A percentile compares a stretch with the other conserved stretches of the same genome.
Evolutionary conservation across 2,888 invertebrate species (phyloP).

Genomic region (Plebejus anna): DNA sequence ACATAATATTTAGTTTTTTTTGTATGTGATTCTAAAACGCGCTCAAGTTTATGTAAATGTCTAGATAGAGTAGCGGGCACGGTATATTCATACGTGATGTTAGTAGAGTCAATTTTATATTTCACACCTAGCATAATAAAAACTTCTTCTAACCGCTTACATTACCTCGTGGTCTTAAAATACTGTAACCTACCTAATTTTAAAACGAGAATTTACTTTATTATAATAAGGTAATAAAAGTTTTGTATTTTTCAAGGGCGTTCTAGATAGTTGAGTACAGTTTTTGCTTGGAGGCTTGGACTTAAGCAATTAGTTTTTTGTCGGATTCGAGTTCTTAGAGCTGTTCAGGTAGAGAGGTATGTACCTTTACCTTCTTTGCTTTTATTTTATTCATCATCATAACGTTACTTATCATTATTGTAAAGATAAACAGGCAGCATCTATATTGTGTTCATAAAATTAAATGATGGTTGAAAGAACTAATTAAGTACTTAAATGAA

Average conservation of each 20-base stretch:
- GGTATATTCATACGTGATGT: not conserved
- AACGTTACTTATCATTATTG: not conserved
- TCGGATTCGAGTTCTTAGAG: not conserved
- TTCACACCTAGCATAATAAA: slow-evolving; percentile 2
- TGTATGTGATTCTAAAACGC: not conserved
- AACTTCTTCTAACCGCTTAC: not conserved
- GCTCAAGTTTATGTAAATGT: not conserved
- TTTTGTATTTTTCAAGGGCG: slow-evolving; percentile 6
- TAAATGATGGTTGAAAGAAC: not conserved
- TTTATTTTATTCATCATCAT: slow-evolving; percentile 1
- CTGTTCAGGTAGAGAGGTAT: slow-evolving; percentile 1
- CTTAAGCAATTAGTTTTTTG: slow-evolving; percentile 5
- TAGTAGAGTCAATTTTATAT: not conserved
- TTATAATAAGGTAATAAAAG: slow-evolving; percentile 8
- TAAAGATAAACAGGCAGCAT: too few relatives aligned
- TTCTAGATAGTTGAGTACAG: slow-evolving; percentile 9
- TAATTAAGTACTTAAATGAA: too few relatives aligned
- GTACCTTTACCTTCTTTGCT: slow-evolving; percentile 2
- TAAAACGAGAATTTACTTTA: not conserved
- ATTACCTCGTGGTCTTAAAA: not conserved
- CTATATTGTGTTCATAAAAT: not conserved
- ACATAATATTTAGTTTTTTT: too few relatives aligned
- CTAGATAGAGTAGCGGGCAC: not conserved
- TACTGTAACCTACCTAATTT: not conserved
- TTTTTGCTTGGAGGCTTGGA: not conserved